Conservation (phyloP, 2,888 invertebrate species). For the Drosophila sordidula region DNA sequence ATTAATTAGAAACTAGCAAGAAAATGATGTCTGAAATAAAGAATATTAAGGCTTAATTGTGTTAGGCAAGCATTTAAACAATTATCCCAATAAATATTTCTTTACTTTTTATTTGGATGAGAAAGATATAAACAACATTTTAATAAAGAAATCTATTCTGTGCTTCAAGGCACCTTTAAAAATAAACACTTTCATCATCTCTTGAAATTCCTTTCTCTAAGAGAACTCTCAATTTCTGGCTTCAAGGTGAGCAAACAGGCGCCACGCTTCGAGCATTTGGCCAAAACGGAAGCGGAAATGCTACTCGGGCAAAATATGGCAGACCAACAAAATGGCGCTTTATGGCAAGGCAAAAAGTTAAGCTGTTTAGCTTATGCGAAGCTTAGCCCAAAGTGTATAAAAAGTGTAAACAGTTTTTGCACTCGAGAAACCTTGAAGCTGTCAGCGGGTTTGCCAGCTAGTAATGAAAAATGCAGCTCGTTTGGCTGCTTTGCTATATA, state of each 20-base stretch:
- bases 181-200: background rate
- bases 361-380: slow-evolving; percentile 23
- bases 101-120: too few relatives aligned
- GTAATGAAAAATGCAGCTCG: slow-evolving; percentile 13
- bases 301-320: slow-evolving; percentile 33
- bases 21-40: too few relatives aligned
- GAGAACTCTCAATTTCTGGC: background rate
- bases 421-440: slow-evolving; percentile 24
- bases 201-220: background rate
- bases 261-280: slow-evolving; percentile 9
- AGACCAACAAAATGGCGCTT: slow-evolving; percentile 35
- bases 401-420: slow-evolving; percentile 35
- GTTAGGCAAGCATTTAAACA: too few relatives aligned
- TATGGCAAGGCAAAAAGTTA: slow-evolving; percentile 35
- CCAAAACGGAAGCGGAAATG: slow-evolving; percentile 42
- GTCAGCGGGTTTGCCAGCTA: slow-evolving; percentile 6
- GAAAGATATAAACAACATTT: too few relatives aligned
- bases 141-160: background rate
- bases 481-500: background rate
- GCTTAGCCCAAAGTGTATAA: slow-evolving; percentile 13
- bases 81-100: too few relatives aligned
- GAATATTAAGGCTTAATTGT: too few relatives aligned
- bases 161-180: background rate
- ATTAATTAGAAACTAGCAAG: too few relatives aligned
- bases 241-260: slow-evolving; percentile 4